These are phyloP conservation scores for Chouioia cunea DNA, from an alignment of 2,888 invertebrate genomes.

Conservation along the genomic window DNA sequence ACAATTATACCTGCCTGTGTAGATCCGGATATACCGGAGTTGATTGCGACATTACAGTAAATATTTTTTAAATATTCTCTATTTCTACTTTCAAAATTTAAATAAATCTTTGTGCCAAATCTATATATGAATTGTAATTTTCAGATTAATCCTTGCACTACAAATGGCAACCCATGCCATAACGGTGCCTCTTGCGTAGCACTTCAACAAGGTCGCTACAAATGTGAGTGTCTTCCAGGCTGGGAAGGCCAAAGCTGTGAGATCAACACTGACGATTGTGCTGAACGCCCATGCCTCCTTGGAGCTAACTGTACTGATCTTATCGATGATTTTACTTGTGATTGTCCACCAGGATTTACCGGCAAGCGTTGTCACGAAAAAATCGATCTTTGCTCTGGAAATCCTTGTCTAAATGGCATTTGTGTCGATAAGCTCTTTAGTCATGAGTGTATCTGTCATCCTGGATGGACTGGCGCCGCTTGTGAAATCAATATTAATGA, in stretches of 20 bases:
- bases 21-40: constrained; percentile 94
- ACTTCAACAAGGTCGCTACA: constrained; percentile 90
- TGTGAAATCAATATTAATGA: constrained; percentile 95
- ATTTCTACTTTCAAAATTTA: not conserved
- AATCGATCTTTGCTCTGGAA: constrained; percentile 89
- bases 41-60: constrained; percentile 89
- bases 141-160: constrained; percentile 89
- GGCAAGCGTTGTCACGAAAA: constrained; percentile 97
- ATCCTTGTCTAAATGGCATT: constrained; percentile 93
- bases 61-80: constrained; percentile 21
- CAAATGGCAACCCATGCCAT: constrained; percentile 90
- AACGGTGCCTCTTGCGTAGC: constrained; percentile 92
- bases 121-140: constrained; percentile 16
- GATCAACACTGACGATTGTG: constrained; percentile 92
- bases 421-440: constrained; percentile 91
- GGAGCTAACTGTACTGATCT: constrained; percentile 94
- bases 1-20: constrained; percentile 93
- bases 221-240: constrained; percentile 95
- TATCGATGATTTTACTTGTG: constrained; percentile 92
- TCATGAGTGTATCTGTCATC: constrained; percentile 90
- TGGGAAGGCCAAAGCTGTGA: constrained; percentile 98
- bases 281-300: constrained; percentile 90
- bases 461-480: constrained; percentile 88
- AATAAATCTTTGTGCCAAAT: constrained; percentile 13
- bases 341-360: constrained; percentile 93